Conservation (phyloP, 2,113 vertebrate species). For the Phyllostomus hastatus region DNA sequence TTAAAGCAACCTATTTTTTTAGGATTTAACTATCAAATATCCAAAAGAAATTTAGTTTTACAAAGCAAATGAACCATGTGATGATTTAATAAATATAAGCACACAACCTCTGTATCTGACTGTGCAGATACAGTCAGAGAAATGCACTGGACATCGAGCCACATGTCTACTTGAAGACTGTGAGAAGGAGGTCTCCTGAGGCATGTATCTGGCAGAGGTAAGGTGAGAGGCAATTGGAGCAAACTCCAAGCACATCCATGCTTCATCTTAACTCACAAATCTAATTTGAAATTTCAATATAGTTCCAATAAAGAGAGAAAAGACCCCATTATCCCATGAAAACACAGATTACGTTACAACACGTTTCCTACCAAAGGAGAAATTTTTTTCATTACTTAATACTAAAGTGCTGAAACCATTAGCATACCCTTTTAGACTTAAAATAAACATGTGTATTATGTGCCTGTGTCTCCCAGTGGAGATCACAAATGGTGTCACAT, state of each 20-base stretch:
- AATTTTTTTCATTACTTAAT: constrained; percentile 81
- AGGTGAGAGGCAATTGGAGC: neutral
- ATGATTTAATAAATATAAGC: neutral
- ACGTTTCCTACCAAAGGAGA: constrained; percentile 71
- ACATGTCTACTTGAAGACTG: neutral
- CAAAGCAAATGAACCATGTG: neutral
- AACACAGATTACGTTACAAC: constrained; percentile 81
- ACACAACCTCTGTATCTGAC: too few species aligned
- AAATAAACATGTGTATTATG: constrained; percentile 84
- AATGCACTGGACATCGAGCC: neutral
- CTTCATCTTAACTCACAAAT: constrained; percentile 58
- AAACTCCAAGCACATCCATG: constrained; percentile 38
- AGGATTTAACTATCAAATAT: neutral
- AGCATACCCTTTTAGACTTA: constrained; percentile 82
- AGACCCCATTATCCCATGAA: constrained; percentile 80
- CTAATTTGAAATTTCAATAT: constrained; percentile 77
- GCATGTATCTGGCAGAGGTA: neutral
- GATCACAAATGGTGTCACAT: constrained; percentile 83
- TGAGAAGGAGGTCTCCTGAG: neutral
- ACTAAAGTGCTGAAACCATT: constrained; percentile 86
- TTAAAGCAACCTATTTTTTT: neutral
- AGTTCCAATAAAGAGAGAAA: constrained; percentile 75
- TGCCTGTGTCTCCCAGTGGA: constrained; percentile 78
- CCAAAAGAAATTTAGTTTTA: neutral
- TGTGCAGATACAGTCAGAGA: neutral